These are phyloP conservation scores for Mustelus asterias DNA, from an alignment of 2,113 vertebrate genomes.

Conservation along the genomic window DNA sequence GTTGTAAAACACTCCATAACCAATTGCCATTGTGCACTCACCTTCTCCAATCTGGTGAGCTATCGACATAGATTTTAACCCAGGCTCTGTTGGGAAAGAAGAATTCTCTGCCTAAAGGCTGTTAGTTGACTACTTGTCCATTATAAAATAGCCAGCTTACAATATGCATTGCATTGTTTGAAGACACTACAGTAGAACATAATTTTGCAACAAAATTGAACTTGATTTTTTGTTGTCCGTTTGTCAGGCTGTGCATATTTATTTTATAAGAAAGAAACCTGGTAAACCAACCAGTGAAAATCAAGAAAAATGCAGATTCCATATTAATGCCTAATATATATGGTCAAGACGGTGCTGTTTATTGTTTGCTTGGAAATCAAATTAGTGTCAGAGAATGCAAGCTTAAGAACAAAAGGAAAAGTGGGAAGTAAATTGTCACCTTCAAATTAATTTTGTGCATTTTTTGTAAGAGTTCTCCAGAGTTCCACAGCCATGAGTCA, in stretches of 20 bases:
- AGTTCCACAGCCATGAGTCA: conserved; percentile 33
- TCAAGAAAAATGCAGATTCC: neutral
- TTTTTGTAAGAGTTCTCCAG: neutral
- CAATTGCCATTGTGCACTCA: too few relatives aligned
- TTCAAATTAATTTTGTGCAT: neutral
- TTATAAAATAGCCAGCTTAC: neutral
- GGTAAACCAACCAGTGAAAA: neutral
- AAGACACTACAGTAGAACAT: neutral
- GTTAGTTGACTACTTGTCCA: neutral
- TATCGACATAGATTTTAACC: too few relatives aligned
- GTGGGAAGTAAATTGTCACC: conserved; percentile 26
- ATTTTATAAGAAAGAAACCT: neutral
- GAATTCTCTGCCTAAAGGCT: too few relatives aligned
- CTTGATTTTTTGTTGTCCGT: neutral
- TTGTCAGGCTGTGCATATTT: neutral
- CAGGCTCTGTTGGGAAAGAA: too few relatives aligned
- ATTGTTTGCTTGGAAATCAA: neutral
- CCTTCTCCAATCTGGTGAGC: too few relatives aligned
- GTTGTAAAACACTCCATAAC: too few relatives aligned
- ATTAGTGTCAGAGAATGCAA: neutral
- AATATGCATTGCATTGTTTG: neutral
- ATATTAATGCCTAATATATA: neutral
- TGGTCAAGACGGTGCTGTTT: neutral
- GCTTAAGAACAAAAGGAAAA: neutral
- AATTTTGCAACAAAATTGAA: neutral